Conservation (phyloP, 2,113 vertebrate species). For the Mormoops blainvillei region DNA sequence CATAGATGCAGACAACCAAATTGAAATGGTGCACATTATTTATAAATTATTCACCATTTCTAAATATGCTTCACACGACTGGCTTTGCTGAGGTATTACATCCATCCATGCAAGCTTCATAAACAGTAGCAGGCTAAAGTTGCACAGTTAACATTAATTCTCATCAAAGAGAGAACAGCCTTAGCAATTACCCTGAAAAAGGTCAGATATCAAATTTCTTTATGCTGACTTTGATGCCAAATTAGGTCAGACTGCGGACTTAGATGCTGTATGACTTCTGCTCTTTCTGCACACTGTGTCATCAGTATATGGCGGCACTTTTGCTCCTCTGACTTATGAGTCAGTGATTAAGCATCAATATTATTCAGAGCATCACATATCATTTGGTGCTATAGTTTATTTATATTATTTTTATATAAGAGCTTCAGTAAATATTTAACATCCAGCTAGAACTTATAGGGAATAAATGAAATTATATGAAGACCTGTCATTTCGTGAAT, state of each 20-base stretch:
- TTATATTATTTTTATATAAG: not conserved
- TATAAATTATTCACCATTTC: slow-evolving; percentile 76
- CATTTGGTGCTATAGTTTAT: not conserved
- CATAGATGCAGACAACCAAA: slow-evolving; percentile 34
- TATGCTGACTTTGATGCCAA: slow-evolving; percentile 28
- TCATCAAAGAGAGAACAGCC: slow-evolving; percentile 42
- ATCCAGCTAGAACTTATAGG: not conserved
- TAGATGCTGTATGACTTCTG: not conserved
- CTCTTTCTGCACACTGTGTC: not conserved
- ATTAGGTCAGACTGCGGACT: not conserved
- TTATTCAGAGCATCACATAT: not conserved
- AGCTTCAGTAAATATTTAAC: not conserved
- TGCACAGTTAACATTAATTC: slow-evolving; percentile 58
- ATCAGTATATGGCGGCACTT: not conserved
- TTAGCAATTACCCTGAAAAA: slow-evolving; percentile 43
- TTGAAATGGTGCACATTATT: slow-evolving; percentile 53
- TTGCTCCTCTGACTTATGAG: not conserved
- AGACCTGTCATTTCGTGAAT: not conserved
- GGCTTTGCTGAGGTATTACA: not conserved
- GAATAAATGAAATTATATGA: not conserved
- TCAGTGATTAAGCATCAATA: not conserved
- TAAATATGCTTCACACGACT: slow-evolving; percentile 58
- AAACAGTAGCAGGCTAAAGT: slow-evolving; percentile 47
- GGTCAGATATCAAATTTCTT: slow-evolving; percentile 43
- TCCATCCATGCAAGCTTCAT: slow-evolving; percentile 29